A percentile compares a stretch with the other conserved stretches of the same genome.
phyloP scores from a whole-genome alignment of 35 echinoderm and acorn worm species.

The Chiridota heheva region DNA sequence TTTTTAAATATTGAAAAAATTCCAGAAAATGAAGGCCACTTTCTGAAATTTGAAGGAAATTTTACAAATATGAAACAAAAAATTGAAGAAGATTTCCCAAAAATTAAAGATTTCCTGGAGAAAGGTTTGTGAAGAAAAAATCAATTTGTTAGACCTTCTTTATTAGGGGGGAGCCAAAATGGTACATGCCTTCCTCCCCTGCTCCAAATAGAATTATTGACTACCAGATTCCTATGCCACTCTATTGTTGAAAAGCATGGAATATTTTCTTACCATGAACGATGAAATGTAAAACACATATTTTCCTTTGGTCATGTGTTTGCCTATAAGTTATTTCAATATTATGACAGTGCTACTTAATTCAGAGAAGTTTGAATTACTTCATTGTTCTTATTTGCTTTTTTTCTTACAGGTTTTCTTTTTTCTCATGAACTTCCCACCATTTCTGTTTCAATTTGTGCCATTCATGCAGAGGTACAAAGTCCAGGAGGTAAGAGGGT shows the following conservation, averaged over 20 bases:
- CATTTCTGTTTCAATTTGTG: slow-evolving; percentile 80
- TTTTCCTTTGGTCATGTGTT: not conserved
- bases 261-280: not conserved
- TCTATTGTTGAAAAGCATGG: not conserved
- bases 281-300: not conserved
- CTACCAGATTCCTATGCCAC: not conserved
- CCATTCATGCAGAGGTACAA: slow-evolving; percentile 88
- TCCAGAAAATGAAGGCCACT: too few relatives aligned
- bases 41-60: too few relatives aligned
- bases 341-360: not conserved
- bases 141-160: too few relatives aligned
- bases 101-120: too few relatives aligned
- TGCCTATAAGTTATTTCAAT: not conserved
- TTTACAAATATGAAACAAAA: too few relatives aligned
- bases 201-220: not conserved
- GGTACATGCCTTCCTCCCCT: too few relatives aligned
- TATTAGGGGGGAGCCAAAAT: too few relatives aligned
- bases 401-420: slow-evolving; percentile 58
- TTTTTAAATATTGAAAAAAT: too few relatives aligned
- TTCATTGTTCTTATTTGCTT: not conserved
- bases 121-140: too few relatives aligned
- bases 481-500: slow-evolving; percentile 76
- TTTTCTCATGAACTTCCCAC: slow-evolving; percentile 69
- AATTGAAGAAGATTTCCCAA: too few relatives aligned
- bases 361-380: not conserved